A percentile compares a stretch with the other conserved stretches of the same genome.
phyloP scores from a whole-genome alignment of 2,888 invertebrate genomes.

The Erebia epiphron region DNA sequence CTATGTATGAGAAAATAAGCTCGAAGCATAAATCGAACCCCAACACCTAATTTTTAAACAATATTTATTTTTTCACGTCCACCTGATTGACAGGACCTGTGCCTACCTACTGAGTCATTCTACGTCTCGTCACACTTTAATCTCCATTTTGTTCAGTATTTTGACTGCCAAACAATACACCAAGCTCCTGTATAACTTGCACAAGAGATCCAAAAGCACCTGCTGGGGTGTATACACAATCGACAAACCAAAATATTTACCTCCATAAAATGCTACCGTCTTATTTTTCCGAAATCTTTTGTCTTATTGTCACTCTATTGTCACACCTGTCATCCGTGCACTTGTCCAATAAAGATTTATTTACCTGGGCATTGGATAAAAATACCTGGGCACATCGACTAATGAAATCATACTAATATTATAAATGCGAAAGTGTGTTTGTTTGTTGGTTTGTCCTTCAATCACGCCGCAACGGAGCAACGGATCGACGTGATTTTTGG shows the following conservation, averaged over 20 bases:
- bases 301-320: constrained; percentile 28
- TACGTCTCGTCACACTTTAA: background rate
- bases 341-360: constrained; percentile 35
- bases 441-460: too few relatives aligned
- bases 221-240: constrained; percentile 49
- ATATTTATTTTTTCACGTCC: too few relatives aligned
- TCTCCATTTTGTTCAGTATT: constrained; percentile 10
- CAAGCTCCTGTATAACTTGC: constrained; percentile 6
- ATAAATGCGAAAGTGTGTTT: too few relatives aligned
- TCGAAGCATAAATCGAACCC: background rate
- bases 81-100: background rate
- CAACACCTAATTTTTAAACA: background rate
- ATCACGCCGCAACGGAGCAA: too few relatives aligned
- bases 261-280: constrained; percentile 48
- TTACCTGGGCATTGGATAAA: background rate
- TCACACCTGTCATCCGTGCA: constrained; percentile 41
- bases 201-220: constrained; percentile 30
- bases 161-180: constrained; percentile 1
- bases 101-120: constrained; percentile 1
- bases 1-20: too few relatives aligned
- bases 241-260: constrained; percentile 71
- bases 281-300: constrained; percentile 21
- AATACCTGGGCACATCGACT: too few relatives aligned
- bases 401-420: too few relatives aligned
- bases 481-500: too few relatives aligned